Evolutionary conservation across 1,140 invertebrate genomes (phyloP), one percentile per base, ranked within the genome.

Genomic region (Ruditapes philippinarum): DNA sequence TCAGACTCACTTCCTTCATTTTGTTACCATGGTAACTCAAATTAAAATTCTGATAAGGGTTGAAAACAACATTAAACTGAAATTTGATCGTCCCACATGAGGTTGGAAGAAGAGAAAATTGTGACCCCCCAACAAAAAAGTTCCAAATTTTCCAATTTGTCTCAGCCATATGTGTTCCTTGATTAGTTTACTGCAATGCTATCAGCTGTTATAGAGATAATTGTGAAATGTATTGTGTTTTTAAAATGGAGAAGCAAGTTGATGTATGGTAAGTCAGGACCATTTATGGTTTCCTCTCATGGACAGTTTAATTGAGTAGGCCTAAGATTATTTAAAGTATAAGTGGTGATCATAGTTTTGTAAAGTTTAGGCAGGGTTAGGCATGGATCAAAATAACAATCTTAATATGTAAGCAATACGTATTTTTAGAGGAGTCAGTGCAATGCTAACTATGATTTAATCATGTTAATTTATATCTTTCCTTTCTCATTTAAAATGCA

Each of bases 1-100:
- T 91, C 79, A 74, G 60, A 45, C 73, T 57, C 45, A 79, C 88
- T 91, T 88, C 80, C 79, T 91, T 90, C 88, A 91, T 91, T 91
- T 87, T 83, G 92, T 93, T 90, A 45, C 91, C 88, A 93, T 92
- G 84, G 92, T 81, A 89, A 92, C 88, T 80, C 86, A 93, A 93
- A 93, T 93, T 92, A 93, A 93, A 93, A 92, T 93, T 92, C 85
- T 90, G 92, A 91, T 92, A 92, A 93, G 91, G 91, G 89, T 86
- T 89, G 87, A 92, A 92, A 92, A 92, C 89, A 90, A 88, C 87
- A 92, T 92, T 92, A 92, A 92, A 93, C 82, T 92, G 91, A 86
- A 93, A 92, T 87, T 54, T 76, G 90, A 92, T 88, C 74, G 28
- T 80, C 74, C 73, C 83, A 84, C 51, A 84, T 51, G 49, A 62